These are phyloP conservation scores for Pygmarrhopalites habei DNA, from an alignment of 1,140 invertebrate genomes.

Conservation along the genomic window DNA sequence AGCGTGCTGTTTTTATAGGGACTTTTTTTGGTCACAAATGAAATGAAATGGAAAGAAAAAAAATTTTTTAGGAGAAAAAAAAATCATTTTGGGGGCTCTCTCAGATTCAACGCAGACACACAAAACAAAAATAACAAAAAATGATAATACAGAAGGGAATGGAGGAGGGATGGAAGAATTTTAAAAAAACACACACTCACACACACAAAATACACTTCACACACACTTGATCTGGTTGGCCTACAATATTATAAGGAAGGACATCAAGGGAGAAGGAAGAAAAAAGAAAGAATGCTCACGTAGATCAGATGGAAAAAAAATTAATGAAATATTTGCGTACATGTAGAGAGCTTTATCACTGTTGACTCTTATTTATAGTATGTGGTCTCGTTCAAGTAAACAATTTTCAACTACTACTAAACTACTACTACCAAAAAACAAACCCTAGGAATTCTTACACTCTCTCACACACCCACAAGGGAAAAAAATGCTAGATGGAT, in stretches of 20 bases:
- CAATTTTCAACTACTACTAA: too few relatives aligned
- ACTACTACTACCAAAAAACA: too few relatives aligned
- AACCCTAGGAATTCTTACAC: too few relatives aligned
- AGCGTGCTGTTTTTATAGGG: slow-evolving; percentile 13
- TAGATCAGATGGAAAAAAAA: slow-evolving; percentile 17
- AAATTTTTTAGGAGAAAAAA: neutral
- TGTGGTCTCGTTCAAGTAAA: too few relatives aligned
- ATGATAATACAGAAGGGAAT: too few relatives aligned
- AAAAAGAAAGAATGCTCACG: slow-evolving; percentile 35
- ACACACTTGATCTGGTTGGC: neutral
- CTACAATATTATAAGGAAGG: slow-evolving; percentile 8
- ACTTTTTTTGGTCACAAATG: slow-evolving; percentile 4
- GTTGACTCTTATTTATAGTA: slow-evolving; percentile 25
- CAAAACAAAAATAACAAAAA: neutral
- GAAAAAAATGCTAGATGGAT: too few relatives aligned
- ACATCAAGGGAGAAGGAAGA: too few relatives aligned
- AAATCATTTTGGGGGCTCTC: neutral
- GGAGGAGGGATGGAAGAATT: too few relatives aligned
- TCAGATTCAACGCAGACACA: neutral
- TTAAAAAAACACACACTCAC: too few relatives aligned
- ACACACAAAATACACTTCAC: too few relatives aligned
- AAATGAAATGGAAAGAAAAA: neutral
- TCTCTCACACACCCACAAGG: too few relatives aligned
- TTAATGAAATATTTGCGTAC: slow-evolving; percentile 21
- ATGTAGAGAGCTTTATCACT: slow-evolving; percentile 36